phyloP scores from a whole-genome alignment of 2,888 invertebrate species.

The Nemotelus nigrinus region DNA sequence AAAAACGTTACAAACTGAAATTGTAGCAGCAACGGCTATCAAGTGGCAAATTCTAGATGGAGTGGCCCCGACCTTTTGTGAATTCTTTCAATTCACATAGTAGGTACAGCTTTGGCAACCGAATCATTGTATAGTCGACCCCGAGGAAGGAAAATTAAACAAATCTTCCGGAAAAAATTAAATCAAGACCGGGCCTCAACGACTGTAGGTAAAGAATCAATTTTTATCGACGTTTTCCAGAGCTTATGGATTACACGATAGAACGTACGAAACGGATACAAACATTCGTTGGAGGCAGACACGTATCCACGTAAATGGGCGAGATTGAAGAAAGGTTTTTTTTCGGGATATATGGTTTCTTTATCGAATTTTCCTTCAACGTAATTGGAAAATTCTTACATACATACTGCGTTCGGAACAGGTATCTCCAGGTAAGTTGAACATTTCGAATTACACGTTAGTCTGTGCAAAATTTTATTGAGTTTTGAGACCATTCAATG shows the following conservation, averaged over 20 bases:
- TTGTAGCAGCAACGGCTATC: too few relatives aligned
- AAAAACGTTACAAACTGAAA: too few relatives aligned
- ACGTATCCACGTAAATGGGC: too few relatives aligned
- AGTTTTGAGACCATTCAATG: conserved; percentile 2
- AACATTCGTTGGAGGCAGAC: too few relatives aligned
- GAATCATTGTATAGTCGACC: too few relatives aligned
- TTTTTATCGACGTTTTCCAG: background rate
- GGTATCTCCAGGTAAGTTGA: background rate
- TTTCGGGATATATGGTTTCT: background rate
- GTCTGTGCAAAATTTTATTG: conserved; percentile 21
- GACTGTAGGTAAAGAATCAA: conserved; percentile 15
- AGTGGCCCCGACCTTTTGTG: too few relatives aligned
- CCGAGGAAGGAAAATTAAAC: conserved; percentile 5
- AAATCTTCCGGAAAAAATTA: conserved; percentile 21
- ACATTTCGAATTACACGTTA: background rate
- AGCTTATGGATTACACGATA: background rate
- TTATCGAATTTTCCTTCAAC: conserved; percentile 10
- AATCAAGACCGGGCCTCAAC: background rate
- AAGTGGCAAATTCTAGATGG: too few relatives aligned
- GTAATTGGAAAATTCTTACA: conserved; percentile 20
- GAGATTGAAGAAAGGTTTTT: background rate
- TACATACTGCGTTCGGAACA: background rate
- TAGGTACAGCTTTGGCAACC: too few relatives aligned
- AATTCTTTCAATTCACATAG: too few relatives aligned
- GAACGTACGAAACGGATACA: background rate